Percentiles rank a stretch among this genome's conserved stretches.
These are phyloP conservation scores for Drosophila chauvacae DNA, from an alignment of 1,140 invertebrate species.

Conservation along the genomic window DNA sequence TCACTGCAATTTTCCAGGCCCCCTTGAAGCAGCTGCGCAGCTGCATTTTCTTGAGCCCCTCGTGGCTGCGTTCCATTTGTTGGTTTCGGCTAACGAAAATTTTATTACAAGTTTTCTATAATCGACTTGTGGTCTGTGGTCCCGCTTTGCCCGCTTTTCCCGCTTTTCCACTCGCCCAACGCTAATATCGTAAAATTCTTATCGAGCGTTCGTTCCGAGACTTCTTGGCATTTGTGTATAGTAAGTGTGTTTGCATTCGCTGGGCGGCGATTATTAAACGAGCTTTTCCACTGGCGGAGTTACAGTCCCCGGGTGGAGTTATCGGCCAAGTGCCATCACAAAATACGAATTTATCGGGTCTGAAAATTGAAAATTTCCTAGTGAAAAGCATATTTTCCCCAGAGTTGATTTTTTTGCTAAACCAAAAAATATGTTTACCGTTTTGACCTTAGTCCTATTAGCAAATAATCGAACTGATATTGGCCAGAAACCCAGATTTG, in stretches of 20 bases:
- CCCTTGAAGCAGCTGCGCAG: neutral
- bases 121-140: constrained; percentile 69
- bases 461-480: neutral
- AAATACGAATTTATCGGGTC: neutral
- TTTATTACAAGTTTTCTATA: constrained; percentile 79
- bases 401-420: neutral
- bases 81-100: constrained; percentile 73
- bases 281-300: neutral
- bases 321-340: constrained; percentile 11
- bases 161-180: constrained; percentile 19
- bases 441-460: no score
- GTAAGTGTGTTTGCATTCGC: constrained; percentile 18
- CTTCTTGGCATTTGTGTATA: constrained; percentile 15
- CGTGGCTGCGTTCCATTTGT: constrained; percentile 61
- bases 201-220: constrained; percentile 11
- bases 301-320: neutral
- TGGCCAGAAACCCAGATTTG: no score
- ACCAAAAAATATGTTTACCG: neutral
- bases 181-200: constrained; percentile 63
- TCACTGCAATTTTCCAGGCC: constrained; percentile 51
- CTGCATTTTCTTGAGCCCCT: constrained; percentile 22
- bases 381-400: neutral
- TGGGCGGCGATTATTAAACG: constrained; percentile 3
- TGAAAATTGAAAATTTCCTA: neutral
- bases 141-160: neutral